A percentile compares a stretch with the other conserved stretches of the same genome.
Evolutionary conservation across 2,888 invertebrate genomes (phyloP).

Genomic region (Neoascia interrupta): DNA sequence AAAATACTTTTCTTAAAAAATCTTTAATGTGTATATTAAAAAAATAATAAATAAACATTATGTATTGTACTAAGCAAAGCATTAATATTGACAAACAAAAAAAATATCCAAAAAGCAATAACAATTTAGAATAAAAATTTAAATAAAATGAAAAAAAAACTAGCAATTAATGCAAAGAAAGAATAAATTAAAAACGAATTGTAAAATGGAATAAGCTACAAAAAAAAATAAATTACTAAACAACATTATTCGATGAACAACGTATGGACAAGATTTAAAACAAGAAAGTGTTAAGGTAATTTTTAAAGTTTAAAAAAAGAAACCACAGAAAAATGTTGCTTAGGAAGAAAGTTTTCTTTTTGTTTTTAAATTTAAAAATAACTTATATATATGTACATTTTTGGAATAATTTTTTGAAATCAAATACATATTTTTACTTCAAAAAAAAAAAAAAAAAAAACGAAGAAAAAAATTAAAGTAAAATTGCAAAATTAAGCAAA

Average conservation of each 20-base stretch:
- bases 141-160: conserved; percentile 26
- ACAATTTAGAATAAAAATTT: conserved; percentile 55
- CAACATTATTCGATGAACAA: conserved; percentile 39
- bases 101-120: conserved; percentile 66
- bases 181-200: conserved; percentile 34
- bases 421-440: conserved; percentile 25
- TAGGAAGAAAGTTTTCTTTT: background rate
- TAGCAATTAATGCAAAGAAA: conserved; percentile 40
- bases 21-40: conserved; percentile 46
- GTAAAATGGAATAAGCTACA: conserved; percentile 54
- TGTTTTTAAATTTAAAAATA: background rate
- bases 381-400: background rate
- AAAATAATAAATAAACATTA: conserved; percentile 9
- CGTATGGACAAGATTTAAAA: conserved; percentile 30
- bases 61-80: conserved; percentile 35
- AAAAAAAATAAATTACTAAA: conserved; percentile 13
- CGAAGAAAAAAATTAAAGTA: background rate
- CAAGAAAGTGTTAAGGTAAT: background rate
- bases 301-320: conserved; percentile 15
- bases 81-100: conserved; percentile 47
- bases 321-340: conserved; percentile 10
- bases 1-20: conserved; percentile 24
- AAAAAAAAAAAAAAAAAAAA: conserved; percentile 1
- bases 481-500: background rate
- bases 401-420: conserved; percentile 37